These are phyloP conservation scores for Pherbina coryleti DNA, from an alignment of 2,888 invertebrate genomes.

Conservation along the genomic window DNA sequence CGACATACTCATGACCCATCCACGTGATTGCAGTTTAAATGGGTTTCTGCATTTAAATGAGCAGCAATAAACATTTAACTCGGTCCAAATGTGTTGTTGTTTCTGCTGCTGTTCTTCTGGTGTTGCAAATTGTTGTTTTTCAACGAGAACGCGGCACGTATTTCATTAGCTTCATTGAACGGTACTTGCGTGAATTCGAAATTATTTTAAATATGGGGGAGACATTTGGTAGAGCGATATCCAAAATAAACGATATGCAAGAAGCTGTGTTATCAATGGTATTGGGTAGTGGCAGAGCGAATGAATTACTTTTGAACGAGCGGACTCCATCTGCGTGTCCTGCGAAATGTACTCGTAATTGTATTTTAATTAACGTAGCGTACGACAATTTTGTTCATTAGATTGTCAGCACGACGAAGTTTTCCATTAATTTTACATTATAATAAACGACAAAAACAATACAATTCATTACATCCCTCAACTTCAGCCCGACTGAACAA, in stretches of 20 bases:
- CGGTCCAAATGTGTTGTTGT: too few species aligned
- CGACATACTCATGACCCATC: too few species aligned
- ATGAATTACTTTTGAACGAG: too few species aligned
- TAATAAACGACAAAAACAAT: constrained; percentile 5
- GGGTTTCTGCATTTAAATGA: too few species aligned
- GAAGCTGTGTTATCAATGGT: neutral
- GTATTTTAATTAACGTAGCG: neutral
- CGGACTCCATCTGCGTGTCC: too few species aligned
- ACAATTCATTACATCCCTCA: neutral
- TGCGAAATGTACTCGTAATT: neutral
- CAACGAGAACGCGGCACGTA: neutral
- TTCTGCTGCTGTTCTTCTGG: too few species aligned
- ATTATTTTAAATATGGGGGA: neutral
- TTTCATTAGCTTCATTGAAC: constrained; percentile 3
- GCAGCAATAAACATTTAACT: too few species aligned
- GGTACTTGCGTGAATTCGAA: neutral
- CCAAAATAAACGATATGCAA: neutral
- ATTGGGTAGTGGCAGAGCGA: neutral
- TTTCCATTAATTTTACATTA: constrained; percentile 17
- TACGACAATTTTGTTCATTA: neutral
- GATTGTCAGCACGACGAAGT: constrained; percentile 4
- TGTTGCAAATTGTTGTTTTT: too few species aligned
- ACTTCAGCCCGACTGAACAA: neutral
- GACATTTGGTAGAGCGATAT: neutral
- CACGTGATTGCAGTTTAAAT: too few species aligned